Evolutionary conservation across 1,140 invertebrate species (phyloP).

Genomic region (Tetraneura akinire): DNA sequence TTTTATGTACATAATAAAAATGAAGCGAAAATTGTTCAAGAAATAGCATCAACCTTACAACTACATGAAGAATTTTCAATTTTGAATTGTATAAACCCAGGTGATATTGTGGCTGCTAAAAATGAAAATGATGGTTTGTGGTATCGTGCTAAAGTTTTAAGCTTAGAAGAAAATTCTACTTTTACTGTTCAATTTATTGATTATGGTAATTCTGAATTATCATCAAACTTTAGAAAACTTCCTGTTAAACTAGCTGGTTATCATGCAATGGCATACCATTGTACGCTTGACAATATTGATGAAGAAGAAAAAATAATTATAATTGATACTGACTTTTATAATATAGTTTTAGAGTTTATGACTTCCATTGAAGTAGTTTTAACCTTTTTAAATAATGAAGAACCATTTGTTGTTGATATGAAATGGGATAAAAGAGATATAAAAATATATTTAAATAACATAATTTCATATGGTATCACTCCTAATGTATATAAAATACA

Average conservation of each 20-base stretch:
- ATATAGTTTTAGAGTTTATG: conserved; percentile 9
- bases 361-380: neutral
- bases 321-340: neutral
- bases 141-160: conserved; percentile 35
- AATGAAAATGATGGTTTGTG: conserved; percentile 40
- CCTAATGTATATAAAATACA: conserved; percentile 7
- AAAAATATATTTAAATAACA: conserved; percentile 30
- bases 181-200: conserved; percentile 35
- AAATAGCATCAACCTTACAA: conserved; percentile 5
- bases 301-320: conserved; percentile 3
- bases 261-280: conserved; percentile 5
- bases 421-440: conserved; percentile 20
- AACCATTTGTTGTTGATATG: conserved; percentile 16
- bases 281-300: conserved; percentile 21
- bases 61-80: neutral
- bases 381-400: neutral
- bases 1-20: conserved; percentile 31
- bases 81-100: neutral
- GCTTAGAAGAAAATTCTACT: neutral
- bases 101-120: conserved; percentile 40
- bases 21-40: neutral
- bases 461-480: conserved; percentile 23
- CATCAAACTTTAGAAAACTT: conserved; percentile 14
- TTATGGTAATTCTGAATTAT: conserved; percentile 17
- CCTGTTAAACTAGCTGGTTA: neutral